Evolutionary conservation across 2,888 invertebrate species (phyloP).

Genomic region (Tiliacea citrago): DNA sequence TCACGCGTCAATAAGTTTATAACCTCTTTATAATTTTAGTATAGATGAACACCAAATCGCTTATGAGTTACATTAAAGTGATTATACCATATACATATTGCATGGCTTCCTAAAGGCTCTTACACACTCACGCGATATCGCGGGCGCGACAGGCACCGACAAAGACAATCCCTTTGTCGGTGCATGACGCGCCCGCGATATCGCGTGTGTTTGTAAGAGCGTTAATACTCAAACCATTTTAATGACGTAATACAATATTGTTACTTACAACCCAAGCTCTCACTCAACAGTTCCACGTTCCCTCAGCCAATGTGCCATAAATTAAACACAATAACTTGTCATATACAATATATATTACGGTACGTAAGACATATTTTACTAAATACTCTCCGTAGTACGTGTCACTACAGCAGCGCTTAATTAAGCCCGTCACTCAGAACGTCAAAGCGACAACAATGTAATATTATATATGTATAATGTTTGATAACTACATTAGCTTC

Average conservation of each 20-base stretch:
- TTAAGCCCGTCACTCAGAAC: conserved; percentile 58
- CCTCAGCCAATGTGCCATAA: conserved; percentile 4
- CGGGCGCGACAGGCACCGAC: too few relatives aligned
- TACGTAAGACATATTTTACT: conserved; percentile 37
- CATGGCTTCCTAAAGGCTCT: too few relatives aligned
- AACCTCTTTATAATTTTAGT: too few relatives aligned
- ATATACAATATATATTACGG: conserved; percentile 8
- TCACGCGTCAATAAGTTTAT: too few relatives aligned
- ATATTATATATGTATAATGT: conserved; percentile 45
- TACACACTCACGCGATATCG: too few relatives aligned
- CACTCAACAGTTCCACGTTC: not conserved
- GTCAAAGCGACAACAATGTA: conserved; percentile 62
- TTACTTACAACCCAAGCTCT: not conserved
- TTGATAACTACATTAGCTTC: conserved; percentile 60
- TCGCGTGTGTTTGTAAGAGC: too few relatives aligned
- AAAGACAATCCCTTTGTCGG: too few relatives aligned
- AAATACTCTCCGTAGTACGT: conserved; percentile 29
- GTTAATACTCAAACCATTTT: not conserved
- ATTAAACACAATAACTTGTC: conserved; percentile 32
- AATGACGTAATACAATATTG: not conserved
- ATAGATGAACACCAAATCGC: too few relatives aligned
- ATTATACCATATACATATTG: too few relatives aligned
- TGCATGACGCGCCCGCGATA: too few relatives aligned
- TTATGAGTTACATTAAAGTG: too few relatives aligned
- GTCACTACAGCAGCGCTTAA: conserved; percentile 49